Evolutionary conservation across 2,113 vertebrate species (phyloP).

Genomic region (Bettongia penicillata): DNA sequence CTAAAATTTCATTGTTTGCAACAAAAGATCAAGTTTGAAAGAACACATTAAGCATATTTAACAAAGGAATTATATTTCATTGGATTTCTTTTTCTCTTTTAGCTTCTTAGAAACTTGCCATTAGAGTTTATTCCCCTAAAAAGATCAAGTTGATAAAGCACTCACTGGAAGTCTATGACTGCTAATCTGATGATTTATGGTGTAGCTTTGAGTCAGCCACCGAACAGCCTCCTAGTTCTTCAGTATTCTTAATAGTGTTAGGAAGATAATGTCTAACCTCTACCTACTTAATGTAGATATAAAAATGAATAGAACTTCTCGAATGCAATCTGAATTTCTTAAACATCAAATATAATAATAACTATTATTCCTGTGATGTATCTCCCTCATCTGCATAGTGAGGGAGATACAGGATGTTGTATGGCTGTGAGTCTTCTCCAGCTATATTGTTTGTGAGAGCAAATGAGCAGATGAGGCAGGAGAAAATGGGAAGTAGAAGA

Average conservation of each 20-base stretch:
- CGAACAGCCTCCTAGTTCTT: slow-evolving; percentile 38
- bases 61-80: slow-evolving; percentile 71
- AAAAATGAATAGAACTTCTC: slow-evolving; percentile 44
- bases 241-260: slow-evolving; percentile 42
- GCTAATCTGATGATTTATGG: slow-evolving; percentile 43
- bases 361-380: neutral
- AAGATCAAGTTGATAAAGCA: slow-evolving; percentile 56
- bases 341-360: slow-evolving; percentile 27
- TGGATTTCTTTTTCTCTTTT: slow-evolving; percentile 68
- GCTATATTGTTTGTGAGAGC: neutral
- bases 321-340: slow-evolving; percentile 24
- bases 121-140: slow-evolving; percentile 63
- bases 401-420: neutral
- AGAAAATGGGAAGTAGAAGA: neutral
- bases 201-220: slow-evolving; percentile 51
- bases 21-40: slow-evolving; percentile 74
- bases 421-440: neutral
- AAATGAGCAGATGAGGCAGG: neutral
- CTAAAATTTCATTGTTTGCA: slow-evolving; percentile 73
- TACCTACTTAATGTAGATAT: slow-evolving; percentile 33
- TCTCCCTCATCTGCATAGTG: neutral
- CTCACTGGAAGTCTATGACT: slow-evolving; percentile 45
- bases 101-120: slow-evolving; percentile 65
- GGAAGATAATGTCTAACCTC: slow-evolving; percentile 38
- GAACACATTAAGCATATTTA: slow-evolving; percentile 67